These are phyloP conservation scores for Crocodylus rhombifer DNA, from an alignment of 2,797 vertebrate species.

Conservation along the genomic window DNA sequence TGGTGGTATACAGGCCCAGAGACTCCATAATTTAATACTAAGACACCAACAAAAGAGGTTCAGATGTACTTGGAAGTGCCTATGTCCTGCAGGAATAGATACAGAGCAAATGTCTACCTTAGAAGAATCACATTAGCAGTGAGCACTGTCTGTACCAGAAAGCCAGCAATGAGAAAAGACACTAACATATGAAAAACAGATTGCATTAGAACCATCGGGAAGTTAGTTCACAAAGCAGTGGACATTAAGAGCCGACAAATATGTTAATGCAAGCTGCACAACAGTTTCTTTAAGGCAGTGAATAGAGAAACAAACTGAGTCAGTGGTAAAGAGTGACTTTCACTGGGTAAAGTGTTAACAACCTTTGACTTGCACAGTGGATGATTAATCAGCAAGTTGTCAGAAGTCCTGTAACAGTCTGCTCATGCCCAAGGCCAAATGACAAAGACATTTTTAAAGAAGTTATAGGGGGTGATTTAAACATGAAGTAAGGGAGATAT, in stretches of 20 bases:
- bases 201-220: not conserved
- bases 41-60: accelerated
- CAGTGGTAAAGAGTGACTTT: not conserved
- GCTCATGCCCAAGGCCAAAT: not conserved
- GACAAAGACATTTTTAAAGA: not conserved
- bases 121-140: not conserved
- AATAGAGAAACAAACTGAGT: not conserved
- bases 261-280: too few relatives aligned
- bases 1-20: not conserved
- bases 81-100: not conserved
- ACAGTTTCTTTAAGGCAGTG: not conserved
- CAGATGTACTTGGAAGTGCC: not conserved
- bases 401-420: not conserved
- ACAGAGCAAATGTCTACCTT: not conserved
- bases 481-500: too few relatives aligned
- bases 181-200: not conserved
- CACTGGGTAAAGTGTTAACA: not conserved
- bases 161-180: not conserved
- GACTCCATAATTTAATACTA: not conserved
- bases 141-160: not conserved
- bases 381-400: not conserved
- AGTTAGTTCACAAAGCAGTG: too few relatives aligned
- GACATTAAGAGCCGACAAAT: not conserved
- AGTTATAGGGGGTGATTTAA: not conserved
- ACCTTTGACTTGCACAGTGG: not conserved